Evolutionary conservation across 2,797 vertebrate species (phyloP).

Genomic region (Sebastes vulpes): DNA sequence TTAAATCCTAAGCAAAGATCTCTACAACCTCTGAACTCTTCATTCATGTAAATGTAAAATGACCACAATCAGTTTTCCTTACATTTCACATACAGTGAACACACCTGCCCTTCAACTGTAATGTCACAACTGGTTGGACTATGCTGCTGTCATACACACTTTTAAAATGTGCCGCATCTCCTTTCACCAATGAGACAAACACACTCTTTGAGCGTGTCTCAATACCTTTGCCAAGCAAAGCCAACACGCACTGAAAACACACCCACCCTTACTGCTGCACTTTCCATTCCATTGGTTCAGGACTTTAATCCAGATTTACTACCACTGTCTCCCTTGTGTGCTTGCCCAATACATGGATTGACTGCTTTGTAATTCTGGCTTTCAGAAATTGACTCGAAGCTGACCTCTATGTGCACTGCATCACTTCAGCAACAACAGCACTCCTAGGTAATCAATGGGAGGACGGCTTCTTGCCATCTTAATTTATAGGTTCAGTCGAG

Average conservation of each 20-base stretch:
- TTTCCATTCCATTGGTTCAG: constrained; percentile 15
- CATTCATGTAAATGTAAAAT: no score
- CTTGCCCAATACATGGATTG: constrained; percentile 34
- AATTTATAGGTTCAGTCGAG: background rate
- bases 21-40: no score
- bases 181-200: background rate
- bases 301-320: constrained; percentile 64
- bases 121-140: background rate
- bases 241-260: background rate
- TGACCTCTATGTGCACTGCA: background rate
- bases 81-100: no score
- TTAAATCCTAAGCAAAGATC: no score
- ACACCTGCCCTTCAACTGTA: no score
- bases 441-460: background rate
- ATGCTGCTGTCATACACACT: background rate
- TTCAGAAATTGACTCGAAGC: constrained; percentile 6
- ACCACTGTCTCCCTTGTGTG: constrained; percentile 21
- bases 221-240: background rate
- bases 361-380: constrained; percentile 28
- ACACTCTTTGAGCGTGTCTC: background rate
- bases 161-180: background rate
- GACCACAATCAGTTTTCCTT: no score
- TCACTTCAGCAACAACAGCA: constrained; percentile 1
- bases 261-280: background rate
- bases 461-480: background rate